These are phyloP conservation scores for Exaiptasia diaphana DNA, from an alignment of 64 coral and sea anemone genomes.

Conservation along the genomic window DNA sequence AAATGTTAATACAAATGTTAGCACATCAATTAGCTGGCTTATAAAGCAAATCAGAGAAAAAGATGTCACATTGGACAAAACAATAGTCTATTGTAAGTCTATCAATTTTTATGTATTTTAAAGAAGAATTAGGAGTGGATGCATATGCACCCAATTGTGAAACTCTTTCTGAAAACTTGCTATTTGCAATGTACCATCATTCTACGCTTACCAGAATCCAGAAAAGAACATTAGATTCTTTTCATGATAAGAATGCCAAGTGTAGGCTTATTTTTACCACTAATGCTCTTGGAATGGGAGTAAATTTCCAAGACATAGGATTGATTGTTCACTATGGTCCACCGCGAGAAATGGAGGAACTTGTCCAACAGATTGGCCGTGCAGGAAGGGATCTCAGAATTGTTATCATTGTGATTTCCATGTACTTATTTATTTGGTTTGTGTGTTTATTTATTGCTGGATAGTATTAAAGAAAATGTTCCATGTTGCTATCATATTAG, in stretches of 20 bases:
- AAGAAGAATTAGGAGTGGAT: slow-evolving; percentile 3
- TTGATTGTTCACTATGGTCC: slow-evolving; percentile 20
- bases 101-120: background rate
- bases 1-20: background rate
- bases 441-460: too few species aligned
- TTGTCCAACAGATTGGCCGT: slow-evolving; percentile 14
- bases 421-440: too few species aligned
- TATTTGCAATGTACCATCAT: background rate
- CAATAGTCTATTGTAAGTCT: slow-evolving; percentile 10
- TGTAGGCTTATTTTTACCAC: slow-evolving; percentile 14
- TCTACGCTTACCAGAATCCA: slow-evolving; percentile 1
- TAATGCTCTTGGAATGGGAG: slow-evolving; percentile 25
- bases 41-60: background rate
- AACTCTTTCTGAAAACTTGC: background rate
- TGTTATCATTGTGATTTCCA: background rate
- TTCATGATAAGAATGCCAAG: background rate
- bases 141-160: background rate
- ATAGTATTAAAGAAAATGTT: too few species aligned
- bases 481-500: too few species aligned
- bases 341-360: slow-evolving; percentile 4
- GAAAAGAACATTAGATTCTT: background rate
- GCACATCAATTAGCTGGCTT: background rate
- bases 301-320: slow-evolving; percentile 16
- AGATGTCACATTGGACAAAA: background rate
- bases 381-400: slow-evolving; percentile 6